Evolutionary conservation across 2,797 vertebrate genomes (phyloP).

Genomic region (Tinamus major): DNA sequence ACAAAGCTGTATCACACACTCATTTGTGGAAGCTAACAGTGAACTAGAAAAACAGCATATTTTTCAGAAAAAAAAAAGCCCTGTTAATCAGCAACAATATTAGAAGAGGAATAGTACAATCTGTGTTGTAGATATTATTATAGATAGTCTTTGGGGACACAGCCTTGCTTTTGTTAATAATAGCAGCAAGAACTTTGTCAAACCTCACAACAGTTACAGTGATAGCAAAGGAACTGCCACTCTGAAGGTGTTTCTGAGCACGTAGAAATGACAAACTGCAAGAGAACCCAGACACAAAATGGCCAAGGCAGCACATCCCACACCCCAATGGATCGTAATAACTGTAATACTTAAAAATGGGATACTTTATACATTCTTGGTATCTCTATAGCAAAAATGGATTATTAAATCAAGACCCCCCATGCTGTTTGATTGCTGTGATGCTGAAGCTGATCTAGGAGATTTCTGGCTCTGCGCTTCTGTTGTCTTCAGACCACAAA

Average conservation of each 20-base stretch:
- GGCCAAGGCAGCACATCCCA: neutral
- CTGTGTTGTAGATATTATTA: neutral
- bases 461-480: constrained; percentile 45
- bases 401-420: constrained; percentile 20
- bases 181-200: neutral
- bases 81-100: constrained; percentile 11
- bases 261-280: constrained; percentile 4
- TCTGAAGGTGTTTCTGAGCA: constrained; percentile 5
- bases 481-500: constrained; percentile 37
- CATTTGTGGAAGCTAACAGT: constrained; percentile 35
- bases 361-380: neutral
- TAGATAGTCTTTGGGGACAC: neutral
- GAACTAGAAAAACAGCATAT: constrained; percentile 3
- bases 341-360: neutral
- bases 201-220: neutral
- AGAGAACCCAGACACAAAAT: neutral
- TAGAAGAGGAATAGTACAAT: neutral
- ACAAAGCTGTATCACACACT: neutral
- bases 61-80: neutral
- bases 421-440: constrained; percentile 11
- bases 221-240: neutral
- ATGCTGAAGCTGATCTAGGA: constrained; percentile 22
- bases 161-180: neutral
- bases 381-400: neutral
- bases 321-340: neutral